Evolutionary conservation across 2,797 vertebrate genomes (phyloP).

Genomic region (Cheracebus regulus): DNA sequence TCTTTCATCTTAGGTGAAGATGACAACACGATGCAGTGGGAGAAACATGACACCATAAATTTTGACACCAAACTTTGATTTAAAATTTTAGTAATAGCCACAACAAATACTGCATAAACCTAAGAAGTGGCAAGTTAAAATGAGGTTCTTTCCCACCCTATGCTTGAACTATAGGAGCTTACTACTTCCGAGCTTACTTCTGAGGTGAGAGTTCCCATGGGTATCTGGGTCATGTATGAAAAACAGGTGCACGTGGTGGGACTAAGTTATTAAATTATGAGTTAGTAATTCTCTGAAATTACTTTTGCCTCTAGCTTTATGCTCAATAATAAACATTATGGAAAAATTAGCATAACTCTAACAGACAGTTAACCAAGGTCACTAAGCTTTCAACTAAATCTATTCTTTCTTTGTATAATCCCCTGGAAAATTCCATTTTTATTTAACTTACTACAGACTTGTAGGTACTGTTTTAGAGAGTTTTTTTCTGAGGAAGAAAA

Average conservation of each 20-base stretch:
- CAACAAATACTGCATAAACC: neutral
- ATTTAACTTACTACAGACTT: neutral
- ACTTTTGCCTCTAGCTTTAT: neutral
- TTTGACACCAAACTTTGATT: neutral
- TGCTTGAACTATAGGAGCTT: neutral
- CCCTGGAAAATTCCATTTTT: neutral
- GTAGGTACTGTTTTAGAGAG: neutral
- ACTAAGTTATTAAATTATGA: neutral
- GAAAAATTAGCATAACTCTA: neutral
- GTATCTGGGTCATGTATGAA: neutral
- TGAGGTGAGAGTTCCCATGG: neutral
- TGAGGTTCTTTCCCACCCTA: neutral
- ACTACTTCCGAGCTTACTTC: neutral
- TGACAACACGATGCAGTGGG: neutral
- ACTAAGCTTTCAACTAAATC: neutral
- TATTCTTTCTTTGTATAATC: neutral
- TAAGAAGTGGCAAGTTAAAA: neutral
- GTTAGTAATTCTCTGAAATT: neutral
- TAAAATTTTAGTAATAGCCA: neutral
- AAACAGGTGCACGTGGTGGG: neutral
- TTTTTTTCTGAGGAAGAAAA: neutral
- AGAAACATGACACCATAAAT: neutral
- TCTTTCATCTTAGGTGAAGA: neutral
- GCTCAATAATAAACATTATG: neutral
- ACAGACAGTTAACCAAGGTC: neutral